Base-by-base conservation (phyloP, 2,113 vertebrate genomes). In the Strix uralensis region DNA sequence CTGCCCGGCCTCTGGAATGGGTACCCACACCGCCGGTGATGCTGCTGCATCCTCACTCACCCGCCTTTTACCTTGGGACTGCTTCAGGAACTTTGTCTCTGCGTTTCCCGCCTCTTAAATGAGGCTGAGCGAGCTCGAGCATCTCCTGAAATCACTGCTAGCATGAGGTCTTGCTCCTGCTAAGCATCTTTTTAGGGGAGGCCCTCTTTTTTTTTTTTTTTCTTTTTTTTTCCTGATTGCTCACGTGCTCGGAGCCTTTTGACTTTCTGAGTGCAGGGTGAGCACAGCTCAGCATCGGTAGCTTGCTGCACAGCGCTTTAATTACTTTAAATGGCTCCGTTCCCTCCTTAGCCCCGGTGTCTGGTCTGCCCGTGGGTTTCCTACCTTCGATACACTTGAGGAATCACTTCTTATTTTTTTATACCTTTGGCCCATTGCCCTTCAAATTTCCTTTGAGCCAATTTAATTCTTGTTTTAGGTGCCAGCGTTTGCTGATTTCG, bases 91-190 rank as follows among this genome's bases (percentile, higher is more conserved):
- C 47, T 57, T 81, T 81, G 40, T 4, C 18, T 46, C 30, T 4
- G 22, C 0, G 0, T 70, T 78, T 85, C 30, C 27, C 9, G 5
- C 27, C 32, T 29, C 59, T 58, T 36, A 9, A 46, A 5, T 14
- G 34, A 49, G 27, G 51, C 46, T 11, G 30, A 23, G 27, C 2
- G 54, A 83, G 51, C 74, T 73, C 0, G 0, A 69, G 54, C 71
- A 10, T 27, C 67, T 52, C 65, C 73, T 13, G 18, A 47, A 62
- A 71, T 81, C 80, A 2, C 63, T 18, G 23, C 11, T 30, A 17
- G 58, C 7, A 0, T 15, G 51, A 2, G 3, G 36, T 18, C 75
- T 83, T 38, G 20, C 47, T 70, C 34, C 12, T 0, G 5, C 51
- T 15, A 13, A 42, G 32, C n/a, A 18, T 40, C 30, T 21, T 71